Percentiles rank a stretch among this genome's conserved stretches.
These are phyloP conservation scores for Alloscopus bannaensis DNA, from an alignment of 2,888 invertebrate species.

Conservation along the genomic window DNA sequence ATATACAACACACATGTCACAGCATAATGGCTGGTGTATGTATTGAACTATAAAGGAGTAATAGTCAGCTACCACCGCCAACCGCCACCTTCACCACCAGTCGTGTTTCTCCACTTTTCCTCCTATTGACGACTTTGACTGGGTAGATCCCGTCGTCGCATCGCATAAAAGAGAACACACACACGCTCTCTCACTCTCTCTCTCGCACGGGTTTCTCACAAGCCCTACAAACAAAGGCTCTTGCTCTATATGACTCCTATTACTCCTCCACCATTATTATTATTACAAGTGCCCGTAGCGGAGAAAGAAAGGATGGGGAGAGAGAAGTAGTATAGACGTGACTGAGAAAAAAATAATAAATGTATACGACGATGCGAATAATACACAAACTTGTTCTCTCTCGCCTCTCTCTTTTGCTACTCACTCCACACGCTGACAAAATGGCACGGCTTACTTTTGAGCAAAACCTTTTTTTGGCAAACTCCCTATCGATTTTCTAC, in stretches of 20 bases:
- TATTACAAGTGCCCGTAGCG: not conserved
- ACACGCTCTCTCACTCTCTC: constrained; percentile 20
- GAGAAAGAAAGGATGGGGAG: constrained; percentile 7
- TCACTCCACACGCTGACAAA: constrained; percentile 66
- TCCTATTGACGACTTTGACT: constrained; percentile 49
- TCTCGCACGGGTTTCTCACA: constrained; percentile 28
- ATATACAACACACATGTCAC: constrained; percentile 54
- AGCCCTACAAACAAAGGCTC: constrained; percentile 38
- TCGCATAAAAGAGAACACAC: not conserved
- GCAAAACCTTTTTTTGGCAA: constrained; percentile 65
- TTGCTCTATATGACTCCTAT: constrained; percentile 24
- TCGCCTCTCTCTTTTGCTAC: too few relatives aligned
- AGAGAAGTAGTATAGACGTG: not conserved
- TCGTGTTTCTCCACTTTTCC: constrained; percentile 46
- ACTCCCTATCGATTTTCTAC: constrained; percentile 66
- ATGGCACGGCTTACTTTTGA: constrained; percentile 62
- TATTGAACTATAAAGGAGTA: constrained; percentile 13
- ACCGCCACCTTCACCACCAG: constrained; percentile 50
- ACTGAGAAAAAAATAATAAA: not conserved
- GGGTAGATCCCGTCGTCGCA: not conserved
- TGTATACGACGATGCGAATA: not conserved
- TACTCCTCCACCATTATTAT: constrained; percentile 14
- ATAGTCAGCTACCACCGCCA: constrained; percentile 26
- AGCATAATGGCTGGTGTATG: constrained; percentile 48
- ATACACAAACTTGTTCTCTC: constrained; percentile 6